Evolutionary conservation across 1,140 invertebrate genomes (phyloP), one percentile per base, ranked within the genome.

Genomic region (Eupristina koningsbergeri): DNA sequence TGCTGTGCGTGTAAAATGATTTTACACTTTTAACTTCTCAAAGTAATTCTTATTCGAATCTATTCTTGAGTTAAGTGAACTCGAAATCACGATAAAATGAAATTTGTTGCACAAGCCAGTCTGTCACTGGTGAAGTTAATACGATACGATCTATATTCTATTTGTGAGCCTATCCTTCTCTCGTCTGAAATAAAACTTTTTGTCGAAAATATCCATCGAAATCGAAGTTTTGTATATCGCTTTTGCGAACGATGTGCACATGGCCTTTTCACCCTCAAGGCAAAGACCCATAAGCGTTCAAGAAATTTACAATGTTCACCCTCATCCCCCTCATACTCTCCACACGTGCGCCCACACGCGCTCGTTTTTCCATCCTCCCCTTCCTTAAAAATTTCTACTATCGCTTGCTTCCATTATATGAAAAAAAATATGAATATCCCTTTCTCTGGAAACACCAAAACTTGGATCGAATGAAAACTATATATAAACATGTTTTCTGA

Each of bases 251-350:
- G 63, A 80, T 50, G 73, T 41, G 58, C 39, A 39, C 71, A 73
- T 67, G 50, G 47, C 64, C 79, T 53, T 31, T 64, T 71, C 41
- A 29, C 80, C 78, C 73, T 19, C 39, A 22, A 50, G 80, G 71
- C 80, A 63, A 83, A 64, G 34, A 77, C 47, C 74, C 39, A 69
- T 77, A 77, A 83, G 81, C 74, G 63, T 13, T 76, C 31, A 36
- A 74, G 81, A 82, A 82, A 82, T 82, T 83, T 78, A 83, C 74
- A 83, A 83, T 83, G 67, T 83, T 75, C 63, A 83, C 63, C 74
- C 74, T 69, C 81, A 39, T 17, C 45, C 74, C 50, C 69, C 81
- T 71, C 67, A 36, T 39, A 15, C 67, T 81, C 45, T 53, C 31
- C n/a, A 73, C 80, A 41, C 41, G 61, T 76, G 73, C 26, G 15